Percentiles rank a stretch among this genome's conserved stretches.
Evolutionary conservation across 1,140 invertebrate genomes (phyloP).

Genomic region (Anastrepha obliqua): DNA sequence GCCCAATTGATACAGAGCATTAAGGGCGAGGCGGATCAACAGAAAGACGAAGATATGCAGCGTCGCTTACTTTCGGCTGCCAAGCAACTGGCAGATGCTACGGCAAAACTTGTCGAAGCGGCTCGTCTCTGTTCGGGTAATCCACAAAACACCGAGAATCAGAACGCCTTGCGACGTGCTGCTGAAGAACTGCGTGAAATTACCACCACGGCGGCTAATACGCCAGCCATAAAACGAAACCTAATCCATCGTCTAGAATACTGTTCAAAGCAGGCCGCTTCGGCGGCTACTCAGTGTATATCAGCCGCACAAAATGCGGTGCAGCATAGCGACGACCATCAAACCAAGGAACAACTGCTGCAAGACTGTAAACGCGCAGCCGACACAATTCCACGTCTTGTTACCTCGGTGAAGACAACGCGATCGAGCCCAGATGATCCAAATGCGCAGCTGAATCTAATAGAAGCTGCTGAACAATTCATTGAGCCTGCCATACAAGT

Average conservation of each 20-base stretch:
- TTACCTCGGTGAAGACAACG: conserved; percentile 87
- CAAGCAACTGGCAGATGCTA: conserved; percentile 95
- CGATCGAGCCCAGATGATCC: conserved; percentile 83
- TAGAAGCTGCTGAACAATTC: conserved; percentile 91
- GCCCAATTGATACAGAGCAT: conserved; percentile 94
- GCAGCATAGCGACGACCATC: conserved; percentile 76
- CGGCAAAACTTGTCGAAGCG: conserved; percentile 96
- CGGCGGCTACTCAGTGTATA: conserved; percentile 93
- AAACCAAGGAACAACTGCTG: conserved; percentile 79
- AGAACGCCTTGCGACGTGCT: conserved; percentile 88
- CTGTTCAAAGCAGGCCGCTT: conserved; percentile 90
- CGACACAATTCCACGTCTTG: conserved; percentile 87
- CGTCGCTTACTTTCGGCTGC: conserved; percentile 92
- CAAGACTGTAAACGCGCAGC: conserved; percentile 85
- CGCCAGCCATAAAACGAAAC: conserved; percentile 85
- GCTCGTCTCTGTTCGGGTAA: conserved; percentile 92
- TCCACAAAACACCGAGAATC: conserved; percentile 88
- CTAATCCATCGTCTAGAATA: conserved; percentile 84
- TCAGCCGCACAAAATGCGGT: conserved; percentile 87
- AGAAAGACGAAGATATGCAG: conserved; percentile 92
- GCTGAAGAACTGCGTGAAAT: conserved; percentile 94
- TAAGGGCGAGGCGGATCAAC: conserved; percentile 92
- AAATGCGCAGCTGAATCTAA: conserved; percentile 86
- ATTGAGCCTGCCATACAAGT: conserved; percentile 82
- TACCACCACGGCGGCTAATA: conserved; percentile 87